Base-by-base conservation (phyloP, 2,888 invertebrate genomes). In the Eristalis intricaria region DNA sequence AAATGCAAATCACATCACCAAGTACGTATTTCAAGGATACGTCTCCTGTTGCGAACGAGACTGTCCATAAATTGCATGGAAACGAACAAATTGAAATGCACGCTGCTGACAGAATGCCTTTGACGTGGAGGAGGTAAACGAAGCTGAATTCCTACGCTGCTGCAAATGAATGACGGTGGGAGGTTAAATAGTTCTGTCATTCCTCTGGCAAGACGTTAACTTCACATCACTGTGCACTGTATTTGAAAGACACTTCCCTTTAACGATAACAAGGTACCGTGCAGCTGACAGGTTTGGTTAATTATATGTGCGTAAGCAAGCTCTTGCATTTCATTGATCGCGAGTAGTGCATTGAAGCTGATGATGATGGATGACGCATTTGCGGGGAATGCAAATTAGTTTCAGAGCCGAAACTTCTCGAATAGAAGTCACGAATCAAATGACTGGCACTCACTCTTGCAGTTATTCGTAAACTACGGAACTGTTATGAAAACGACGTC, bases 31-130 rank as follows among this genome's bases (percentile, higher is more conserved):
- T 1, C 32, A 32, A 32, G 32, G 4, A 80, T 73, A 35, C 68
- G 22, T 15, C 26, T n/a, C 58, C 70, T 68, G 76, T 80, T 80
- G 68, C 32, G 84, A 61, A 58, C 61, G 23, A 73, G 66, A 65
- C 32, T 68, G 66, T 79, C 68, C 71, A 64, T 76, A 80, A 76
- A 76, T 76, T 84, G 70, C 61, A 71, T 70, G 38, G 60, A 63
- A 71, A 76, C 66, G 70, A 80, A 63, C 63, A 73, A 66, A 73
- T 80, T 80, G 75, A 71, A 80, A 80, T 80, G 66, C 29, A 80
- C 58, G 56, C 77, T 74, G 26, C 64, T 76, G 84, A 76, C 80
- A 84, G 75, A 68, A 71, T 50, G 60, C 50, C 66, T 71, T 61
- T 74, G 76, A 64, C 35, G 43, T 10, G 1, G 13, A 13, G 26